A percentile compares a stretch with the other conserved stretches of the same genome.
These are phyloP conservation scores for Diogma glabrata DNA, from an alignment of 2,888 invertebrate genomes.

Conservation along the genomic window DNA sequence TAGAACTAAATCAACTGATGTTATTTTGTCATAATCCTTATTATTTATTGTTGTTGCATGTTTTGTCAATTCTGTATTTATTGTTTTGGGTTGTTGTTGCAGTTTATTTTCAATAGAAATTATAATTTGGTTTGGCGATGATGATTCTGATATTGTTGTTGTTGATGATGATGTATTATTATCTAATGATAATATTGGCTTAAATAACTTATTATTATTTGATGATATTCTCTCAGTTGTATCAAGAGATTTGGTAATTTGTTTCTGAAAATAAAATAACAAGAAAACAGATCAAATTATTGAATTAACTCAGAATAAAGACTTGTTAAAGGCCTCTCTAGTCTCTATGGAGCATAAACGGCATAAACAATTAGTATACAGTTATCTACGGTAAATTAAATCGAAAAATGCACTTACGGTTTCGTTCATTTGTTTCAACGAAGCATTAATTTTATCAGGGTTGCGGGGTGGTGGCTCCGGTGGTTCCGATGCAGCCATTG, in stretches of 20 bases:
- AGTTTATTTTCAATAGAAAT: not conserved
- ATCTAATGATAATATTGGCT: slow-evolving; percentile 32
- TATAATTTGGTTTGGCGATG: not conserved
- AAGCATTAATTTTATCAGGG: slow-evolving; percentile 38
- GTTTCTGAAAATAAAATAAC: slow-evolving; percentile 28
- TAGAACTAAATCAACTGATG: too few species aligned
- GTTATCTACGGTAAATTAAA: too few species aligned
- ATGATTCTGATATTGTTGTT: slow-evolving; percentile 15
- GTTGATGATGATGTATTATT: slow-evolving; percentile 20
- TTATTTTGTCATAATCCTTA: not conserved
- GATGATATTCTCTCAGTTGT: slow-evolving; percentile 28
- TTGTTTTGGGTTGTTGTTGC: too few species aligned
- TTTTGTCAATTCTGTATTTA: not conserved
- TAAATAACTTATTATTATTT: slow-evolving; percentile 30
- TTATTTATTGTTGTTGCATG: not conserved
- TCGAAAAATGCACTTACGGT: slow-evolving; percentile 32
- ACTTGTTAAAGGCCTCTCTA: too few species aligned
- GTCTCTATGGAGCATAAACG: too few species aligned
- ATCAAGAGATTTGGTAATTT: slow-evolving; percentile 33
- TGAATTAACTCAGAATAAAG: too few species aligned
- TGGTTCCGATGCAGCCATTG: slow-evolving; percentile 37
- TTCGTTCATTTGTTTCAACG: slow-evolving; percentile 35
- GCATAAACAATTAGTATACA: too few species aligned
- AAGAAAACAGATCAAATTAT: too few species aligned
- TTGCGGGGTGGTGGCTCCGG: slow-evolving; percentile 38